A percentile compares a stretch with the other conserved stretches of the same genome.
Conservation (phyloP, 2,113 vertebrate genomes). For the Sinocyclocheilus anshuiensis region DNA sequence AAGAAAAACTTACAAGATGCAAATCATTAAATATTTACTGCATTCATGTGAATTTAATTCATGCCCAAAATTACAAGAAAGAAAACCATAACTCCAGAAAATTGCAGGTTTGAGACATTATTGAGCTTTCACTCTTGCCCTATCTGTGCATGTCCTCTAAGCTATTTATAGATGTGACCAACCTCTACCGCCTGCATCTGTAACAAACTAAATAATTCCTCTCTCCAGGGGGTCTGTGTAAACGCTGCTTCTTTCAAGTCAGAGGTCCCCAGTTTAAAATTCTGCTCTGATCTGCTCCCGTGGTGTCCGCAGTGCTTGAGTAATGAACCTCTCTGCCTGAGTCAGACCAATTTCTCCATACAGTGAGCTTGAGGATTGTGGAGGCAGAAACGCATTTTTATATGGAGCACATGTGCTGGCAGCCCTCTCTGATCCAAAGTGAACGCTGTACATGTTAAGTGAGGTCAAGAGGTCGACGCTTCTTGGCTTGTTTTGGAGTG, state of each 20-base stretch:
- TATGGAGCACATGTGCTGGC: constrained; percentile 12
- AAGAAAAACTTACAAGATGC: background rate
- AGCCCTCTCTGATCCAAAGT: background rate
- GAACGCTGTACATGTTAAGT: constrained; percentile 42
- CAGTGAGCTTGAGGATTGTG: constrained; percentile 31
- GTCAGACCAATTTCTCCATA: constrained; percentile 28
- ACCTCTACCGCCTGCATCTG: constrained; percentile 21
- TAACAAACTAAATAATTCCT: constrained; percentile 54
- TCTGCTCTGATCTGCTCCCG: constrained; percentile 50
- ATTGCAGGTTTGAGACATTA: background rate
- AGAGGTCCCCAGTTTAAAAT: constrained; percentile 58
- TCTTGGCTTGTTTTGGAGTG: constrained; percentile 9
- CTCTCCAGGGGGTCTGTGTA: constrained; percentile 51
- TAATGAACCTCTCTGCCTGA: constrained; percentile 57
- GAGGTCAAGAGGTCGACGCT: constrained; percentile 35
- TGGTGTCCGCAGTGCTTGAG: constrained; percentile 44
- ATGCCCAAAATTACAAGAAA: background rate
- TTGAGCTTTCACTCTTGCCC: background rate
- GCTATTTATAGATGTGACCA: constrained; percentile 51
- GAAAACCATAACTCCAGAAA: constrained; percentile 2
- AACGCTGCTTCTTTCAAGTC: constrained; percentile 52
- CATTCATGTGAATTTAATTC: background rate
- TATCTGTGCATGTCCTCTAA: constrained; percentile 9
- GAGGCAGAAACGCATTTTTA: constrained; percentile 40
- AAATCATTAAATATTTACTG: background rate